These are phyloP conservation scores for Sebastes fasciatus DNA, from an alignment of 2,113 vertebrate genomes.

Conservation along the genomic window DNA sequence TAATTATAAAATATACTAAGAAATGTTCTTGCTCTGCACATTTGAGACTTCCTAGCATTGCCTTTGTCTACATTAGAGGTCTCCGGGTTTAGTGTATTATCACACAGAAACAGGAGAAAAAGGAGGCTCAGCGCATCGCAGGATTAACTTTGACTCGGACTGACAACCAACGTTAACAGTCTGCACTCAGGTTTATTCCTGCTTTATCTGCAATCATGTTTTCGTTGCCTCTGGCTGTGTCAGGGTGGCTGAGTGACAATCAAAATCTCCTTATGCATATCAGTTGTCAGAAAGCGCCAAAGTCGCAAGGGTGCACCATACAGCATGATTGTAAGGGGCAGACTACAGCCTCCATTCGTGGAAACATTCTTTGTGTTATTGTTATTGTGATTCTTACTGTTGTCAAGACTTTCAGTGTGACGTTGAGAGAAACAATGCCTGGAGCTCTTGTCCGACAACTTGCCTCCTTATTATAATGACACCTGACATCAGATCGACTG, in stretches of 20 bases:
- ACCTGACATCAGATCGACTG: conserved; percentile 57
- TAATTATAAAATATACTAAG: conserved; percentile 12
- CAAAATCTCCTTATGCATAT: conserved; percentile 58
- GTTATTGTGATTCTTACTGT: conserved; percentile 57
- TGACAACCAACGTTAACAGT: conserved; percentile 47
- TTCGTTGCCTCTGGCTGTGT: conserved; percentile 40
- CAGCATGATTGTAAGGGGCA: conserved; percentile 32
- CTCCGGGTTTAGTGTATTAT: conserved; percentile 30
- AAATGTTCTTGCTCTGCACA: conserved; percentile 30
- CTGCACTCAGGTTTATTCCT: conserved; percentile 38
- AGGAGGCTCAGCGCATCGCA: conserved; percentile 22
- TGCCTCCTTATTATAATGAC: conserved; percentile 29
- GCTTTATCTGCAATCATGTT: conserved; percentile 53
- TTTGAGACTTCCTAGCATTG: conserved; percentile 12
- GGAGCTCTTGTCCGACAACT: conserved; percentile 51
- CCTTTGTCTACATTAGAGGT: conserved; percentile 18
- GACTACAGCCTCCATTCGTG: conserved; percentile 36
- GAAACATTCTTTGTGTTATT: conserved; percentile 34
- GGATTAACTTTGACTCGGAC: conserved; percentile 43
- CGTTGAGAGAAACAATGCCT: conserved; percentile 41
- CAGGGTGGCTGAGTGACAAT: conserved; percentile 46
- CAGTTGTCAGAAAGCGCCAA: conserved; percentile 43
- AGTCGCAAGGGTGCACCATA: conserved; percentile 47
- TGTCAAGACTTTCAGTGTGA: conserved; percentile 31
- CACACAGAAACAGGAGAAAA: conserved; percentile 34